phyloP scores from a whole-genome alignment of 2,888 invertebrate genomes.

The Scelioninae gen. 2 region DNA sequence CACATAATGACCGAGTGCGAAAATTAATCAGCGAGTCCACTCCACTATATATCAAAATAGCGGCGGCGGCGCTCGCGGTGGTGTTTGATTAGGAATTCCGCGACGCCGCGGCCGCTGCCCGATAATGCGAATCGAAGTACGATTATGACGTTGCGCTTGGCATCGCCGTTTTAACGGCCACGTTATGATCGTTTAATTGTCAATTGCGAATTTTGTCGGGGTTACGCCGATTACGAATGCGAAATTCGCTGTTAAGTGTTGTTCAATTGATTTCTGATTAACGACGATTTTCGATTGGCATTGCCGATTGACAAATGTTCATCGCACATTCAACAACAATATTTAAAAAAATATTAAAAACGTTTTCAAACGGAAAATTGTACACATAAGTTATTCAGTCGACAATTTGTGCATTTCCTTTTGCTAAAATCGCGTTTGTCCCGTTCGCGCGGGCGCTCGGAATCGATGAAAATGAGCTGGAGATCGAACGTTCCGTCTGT shows the following conservation, averaged over 20 bases:
- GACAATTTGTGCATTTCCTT: no score
- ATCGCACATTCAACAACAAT: no score
- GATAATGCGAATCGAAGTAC: constrained; percentile 34
- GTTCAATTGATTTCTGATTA: neutral
- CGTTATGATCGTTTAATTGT: constrained; percentile 32
- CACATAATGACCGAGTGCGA: constrained; percentile 32
- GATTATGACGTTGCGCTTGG: constrained; percentile 29
- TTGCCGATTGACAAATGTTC: no score
- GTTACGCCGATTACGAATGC: constrained; percentile 2
- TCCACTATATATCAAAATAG: no score
- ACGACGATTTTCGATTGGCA: neutral
- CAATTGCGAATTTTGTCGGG: constrained; percentile 13
- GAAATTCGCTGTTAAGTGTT: neutral
- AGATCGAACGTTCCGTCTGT: no score
- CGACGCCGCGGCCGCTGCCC: constrained; percentile 8
- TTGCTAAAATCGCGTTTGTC: no score
- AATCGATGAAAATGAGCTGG: no score
- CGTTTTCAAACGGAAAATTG: no score
- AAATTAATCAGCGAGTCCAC: constrained; percentile 36
- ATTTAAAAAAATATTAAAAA: no score
- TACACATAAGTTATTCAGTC: no score
- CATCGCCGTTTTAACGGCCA: neutral
- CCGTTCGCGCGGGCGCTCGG: no score
- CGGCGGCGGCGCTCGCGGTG: neutral
- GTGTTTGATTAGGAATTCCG: constrained; percentile 44